Percentiles rank a stretch among this genome's conserved stretches.
Conservation (phyloP, 2,888 invertebrate species). For the Amphimallon solstitiale region DNA sequence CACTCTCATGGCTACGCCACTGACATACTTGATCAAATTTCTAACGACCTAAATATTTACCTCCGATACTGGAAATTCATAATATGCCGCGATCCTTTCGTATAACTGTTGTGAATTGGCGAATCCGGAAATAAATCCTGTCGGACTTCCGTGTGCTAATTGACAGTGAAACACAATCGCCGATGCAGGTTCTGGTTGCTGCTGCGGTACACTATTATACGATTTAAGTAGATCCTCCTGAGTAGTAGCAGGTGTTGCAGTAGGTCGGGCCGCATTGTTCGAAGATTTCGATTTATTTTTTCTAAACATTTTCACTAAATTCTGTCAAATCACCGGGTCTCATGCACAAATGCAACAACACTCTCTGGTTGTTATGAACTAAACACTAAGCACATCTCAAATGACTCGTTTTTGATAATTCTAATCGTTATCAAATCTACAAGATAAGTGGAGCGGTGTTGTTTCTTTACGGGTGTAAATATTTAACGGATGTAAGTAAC, state of each 20-base stretch:
- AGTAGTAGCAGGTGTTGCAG: not conserved
- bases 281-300: conserved; percentile 5
- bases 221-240: conserved; percentile 3
- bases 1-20: too few species aligned
- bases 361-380: not conserved
- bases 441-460: not conserved
- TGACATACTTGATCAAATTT: not conserved
- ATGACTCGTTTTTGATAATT: conserved; percentile 11
- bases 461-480: not conserved
- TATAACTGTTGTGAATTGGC: conserved; percentile 95
- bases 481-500: not conserved
- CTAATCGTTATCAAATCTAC: conserved; percentile 20
- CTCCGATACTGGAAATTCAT: conserved; percentile 80
- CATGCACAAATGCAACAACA: not conserved
- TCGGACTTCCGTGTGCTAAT: conserved; percentile 96
- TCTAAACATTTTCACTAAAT: not conserved
- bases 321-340: not conserved
- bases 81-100: conserved; percentile 93
- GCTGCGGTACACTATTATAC: conserved; percentile 1
- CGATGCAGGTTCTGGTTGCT: not conserved
- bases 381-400: conserved; percentile 3
- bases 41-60: conserved; percentile 64
- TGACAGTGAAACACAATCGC: conserved; percentile 89
- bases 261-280: not conserved
- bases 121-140: conserved; percentile 93